Evolutionary conservation across 2,797 vertebrate species (phyloP).

Genomic region (Fringilla coelebs): DNA sequence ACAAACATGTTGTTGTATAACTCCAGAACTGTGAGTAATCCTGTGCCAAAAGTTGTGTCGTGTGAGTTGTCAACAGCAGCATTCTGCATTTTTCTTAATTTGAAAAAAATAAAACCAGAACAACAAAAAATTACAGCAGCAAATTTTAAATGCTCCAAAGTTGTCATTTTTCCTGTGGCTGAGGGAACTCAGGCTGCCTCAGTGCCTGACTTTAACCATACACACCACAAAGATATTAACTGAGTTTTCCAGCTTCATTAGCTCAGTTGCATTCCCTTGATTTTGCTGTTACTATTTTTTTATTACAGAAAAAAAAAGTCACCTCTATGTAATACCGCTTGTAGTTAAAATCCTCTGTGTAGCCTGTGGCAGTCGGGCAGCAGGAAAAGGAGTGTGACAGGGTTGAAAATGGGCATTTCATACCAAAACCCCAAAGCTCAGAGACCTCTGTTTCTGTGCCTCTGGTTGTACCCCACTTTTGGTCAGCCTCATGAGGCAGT

Average conservation of each 20-base stretch:
- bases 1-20: constrained; percentile 12
- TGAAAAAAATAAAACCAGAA: neutral
- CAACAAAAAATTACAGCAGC: neutral
- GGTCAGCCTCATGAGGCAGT: fast-evolving
- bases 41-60: neutral
- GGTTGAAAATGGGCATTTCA: neutral
- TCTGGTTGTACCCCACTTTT: neutral
- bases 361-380: fast-evolving
- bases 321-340: neutral
- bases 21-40: neutral
- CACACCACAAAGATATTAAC: neutral
- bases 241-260: neutral
- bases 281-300: neutral
- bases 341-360: neutral
- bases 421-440: neutral
- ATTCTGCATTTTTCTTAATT: neutral
- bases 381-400: neutral
- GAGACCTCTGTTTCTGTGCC: neutral
- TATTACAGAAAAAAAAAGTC: neutral
- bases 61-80: neutral
- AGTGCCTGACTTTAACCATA: neutral
- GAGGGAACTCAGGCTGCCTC: neutral
- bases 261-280: neutral
- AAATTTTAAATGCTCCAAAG: neutral
- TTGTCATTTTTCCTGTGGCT: fast-evolving